A percentile compares a stretch with the other conserved stretches of the same genome.
Evolutionary conservation across 1,140 invertebrate species (phyloP).

Genomic region (Euura saliciscinereae): DNA sequence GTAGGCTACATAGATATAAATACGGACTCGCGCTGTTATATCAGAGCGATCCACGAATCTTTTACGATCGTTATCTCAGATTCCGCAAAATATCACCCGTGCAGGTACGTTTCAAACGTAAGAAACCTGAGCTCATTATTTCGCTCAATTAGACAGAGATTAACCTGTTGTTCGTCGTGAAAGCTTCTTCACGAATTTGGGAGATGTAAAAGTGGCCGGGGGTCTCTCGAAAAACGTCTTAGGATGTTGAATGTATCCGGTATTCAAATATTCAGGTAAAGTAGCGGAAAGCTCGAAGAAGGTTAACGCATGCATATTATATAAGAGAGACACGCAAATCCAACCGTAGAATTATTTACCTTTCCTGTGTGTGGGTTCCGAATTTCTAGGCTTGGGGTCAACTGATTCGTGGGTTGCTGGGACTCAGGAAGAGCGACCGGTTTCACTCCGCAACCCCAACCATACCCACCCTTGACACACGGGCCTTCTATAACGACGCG

Average conservation of each 20-base stretch:
- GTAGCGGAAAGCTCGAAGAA: not conserved
- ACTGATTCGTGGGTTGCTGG: not conserved
- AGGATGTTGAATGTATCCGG: not conserved
- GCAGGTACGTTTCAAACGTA: too few species aligned
- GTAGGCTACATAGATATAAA: too few species aligned
- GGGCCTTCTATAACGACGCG: not conserved
- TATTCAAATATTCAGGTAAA: not conserved
- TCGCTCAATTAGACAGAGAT: too few species aligned
- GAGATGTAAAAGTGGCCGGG: too few species aligned
- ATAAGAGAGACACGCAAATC: not conserved
- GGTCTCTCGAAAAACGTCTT: not conserved
- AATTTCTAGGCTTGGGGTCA: not conserved
- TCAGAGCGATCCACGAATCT: too few species aligned
- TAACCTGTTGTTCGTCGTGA: too few species aligned
- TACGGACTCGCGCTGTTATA: too few species aligned
- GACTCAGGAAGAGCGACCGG: not conserved
- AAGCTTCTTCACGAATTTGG: too few species aligned
- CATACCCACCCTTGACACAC: not conserved
- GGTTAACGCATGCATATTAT: conserved; percentile 7
- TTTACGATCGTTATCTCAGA: too few species aligned
- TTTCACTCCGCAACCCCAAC: not conserved
- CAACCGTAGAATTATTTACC: not conserved
- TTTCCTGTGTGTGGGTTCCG: not conserved
- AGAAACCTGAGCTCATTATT: too few species aligned
- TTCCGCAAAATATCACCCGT: too few species aligned